Percentiles rank a stretch among this genome's conserved stretches.
These are phyloP conservation scores for Leptoteleia sp. DNA, from an alignment of 1,140 invertebrate genomes.

Conservation along the genomic window DNA sequence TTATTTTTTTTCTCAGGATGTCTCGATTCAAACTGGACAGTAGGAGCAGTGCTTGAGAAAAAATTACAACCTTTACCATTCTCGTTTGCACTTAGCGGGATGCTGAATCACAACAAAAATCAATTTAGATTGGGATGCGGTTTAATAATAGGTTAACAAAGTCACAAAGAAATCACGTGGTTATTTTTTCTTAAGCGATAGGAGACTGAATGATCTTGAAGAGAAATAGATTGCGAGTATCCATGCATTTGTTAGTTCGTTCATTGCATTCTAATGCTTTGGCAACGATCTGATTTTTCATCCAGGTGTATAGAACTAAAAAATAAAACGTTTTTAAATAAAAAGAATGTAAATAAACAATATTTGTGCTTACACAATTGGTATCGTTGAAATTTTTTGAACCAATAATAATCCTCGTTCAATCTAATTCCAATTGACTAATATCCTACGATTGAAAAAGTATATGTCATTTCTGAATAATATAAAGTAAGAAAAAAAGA, in stretches of 20 bases:
- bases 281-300: constrained; percentile 11
- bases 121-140: constrained; percentile 94
- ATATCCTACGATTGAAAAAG: no score
- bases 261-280: constrained; percentile 11
- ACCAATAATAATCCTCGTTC: no score
- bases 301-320: no score
- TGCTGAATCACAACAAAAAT: constrained; percentile 94
- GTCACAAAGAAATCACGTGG: not conserved
- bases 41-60: constrained; percentile 96
- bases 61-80: constrained; percentile 96
- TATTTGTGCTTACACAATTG: no score
- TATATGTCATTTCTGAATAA: no score
- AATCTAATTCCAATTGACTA: no score
- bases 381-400: no score
- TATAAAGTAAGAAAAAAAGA: no score
- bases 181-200: constrained; percentile 19
- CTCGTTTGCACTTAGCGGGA: constrained; percentile 94
- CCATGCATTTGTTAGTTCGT: constrained; percentile 11
- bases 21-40: constrained; percentile 97
- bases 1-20: constrained; percentile 84
- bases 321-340: no score
- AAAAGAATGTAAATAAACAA: no score
- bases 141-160: constrained; percentile 89
- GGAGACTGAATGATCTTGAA: constrained; percentile 30
- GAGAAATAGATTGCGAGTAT: constrained; percentile 20